Base-by-base conservation (phyloP, 2,888 invertebrate species). In the Sialis fuliginosa region DNA sequence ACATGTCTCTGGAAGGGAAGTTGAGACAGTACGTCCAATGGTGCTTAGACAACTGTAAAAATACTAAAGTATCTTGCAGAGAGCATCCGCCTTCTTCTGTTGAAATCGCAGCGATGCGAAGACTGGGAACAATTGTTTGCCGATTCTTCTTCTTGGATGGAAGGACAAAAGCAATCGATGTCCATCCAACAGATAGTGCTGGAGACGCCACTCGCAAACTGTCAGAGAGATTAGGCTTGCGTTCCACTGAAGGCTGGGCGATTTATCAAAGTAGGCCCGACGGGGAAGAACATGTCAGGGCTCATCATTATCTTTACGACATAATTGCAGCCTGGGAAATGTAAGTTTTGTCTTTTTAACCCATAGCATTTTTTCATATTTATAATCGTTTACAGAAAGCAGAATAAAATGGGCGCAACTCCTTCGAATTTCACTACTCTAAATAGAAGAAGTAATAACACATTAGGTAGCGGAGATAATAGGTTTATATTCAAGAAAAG, bases 81-180 rank as follows among this genome's bases (percentile, higher is more conserved):
- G 80, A 82, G 53, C 77, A 81, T 63, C 86, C 92, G 39, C 93
- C 93, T 0, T 92, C 91, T 35, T 84, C 89, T 35, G 88, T 91
- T 4, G 93, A 93, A 71, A 86, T 93, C 45, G 89, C 85, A 84
- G 91, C 91, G 1, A 90, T 91, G 86, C 77, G 86, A 55, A 75
- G 89, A 42, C 71, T 92, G 31, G 90, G 90, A 47, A 91, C 92
- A 0, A 86, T 95, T 53, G 90, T 93, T 0, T 92, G 91, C 62
- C 77, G 89, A 43, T 91, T 95, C 67, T 91, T 91, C 71, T 92
- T 95, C 69, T 72, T 95, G 62, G 93, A 95, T 64, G 91, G 92
- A 0, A 78, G 92, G 47, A 92, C 92, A 1, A 95, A 93, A 64
- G 92, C 93, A 0, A 88, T 95, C 51, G 91, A 92, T 63, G 87